Evolutionary conservation across 2,888 invertebrate genomes (phyloP).

Genomic region (Erpobdella octoculata): DNA sequence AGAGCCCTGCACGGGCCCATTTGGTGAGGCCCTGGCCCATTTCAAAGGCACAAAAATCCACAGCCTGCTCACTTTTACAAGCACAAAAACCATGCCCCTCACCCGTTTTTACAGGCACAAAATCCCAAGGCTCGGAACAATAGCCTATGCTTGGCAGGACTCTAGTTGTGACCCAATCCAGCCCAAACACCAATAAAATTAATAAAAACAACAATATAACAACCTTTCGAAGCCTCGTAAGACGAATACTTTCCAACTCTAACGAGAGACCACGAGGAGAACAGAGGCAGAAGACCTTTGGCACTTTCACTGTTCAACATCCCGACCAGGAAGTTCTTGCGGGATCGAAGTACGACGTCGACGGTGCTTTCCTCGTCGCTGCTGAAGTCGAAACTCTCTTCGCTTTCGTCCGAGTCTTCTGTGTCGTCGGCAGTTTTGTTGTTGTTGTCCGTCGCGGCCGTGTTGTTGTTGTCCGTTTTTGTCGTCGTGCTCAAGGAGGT

Average conservation of each 20-base stretch:
- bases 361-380: background rate
- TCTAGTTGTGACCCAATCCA: no score
- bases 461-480: background rate
- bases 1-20: no score
- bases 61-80: no score
- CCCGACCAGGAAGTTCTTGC: background rate
- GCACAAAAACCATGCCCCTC: no score
- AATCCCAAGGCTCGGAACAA: no score
- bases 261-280: conserved; percentile 21
- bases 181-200: no score
- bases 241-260: conserved; percentile 69
- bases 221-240: conserved; percentile 64
- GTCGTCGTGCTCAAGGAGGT: no score
- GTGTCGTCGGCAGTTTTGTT: background rate
- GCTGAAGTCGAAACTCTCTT: background rate
- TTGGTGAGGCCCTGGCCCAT: no score
- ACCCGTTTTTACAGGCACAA: no score
- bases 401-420: background rate
- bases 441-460: background rate
- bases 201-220: no score
- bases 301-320: conserved; percentile 9
- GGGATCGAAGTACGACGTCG: background rate
- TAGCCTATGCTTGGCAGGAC: no score
- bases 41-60: no score
- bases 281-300: conserved; percentile 2